These are phyloP conservation scores for Nyctibius grandis DNA, from an alignment of 2,797 vertebrate genomes.

Conservation along the genomic window DNA sequence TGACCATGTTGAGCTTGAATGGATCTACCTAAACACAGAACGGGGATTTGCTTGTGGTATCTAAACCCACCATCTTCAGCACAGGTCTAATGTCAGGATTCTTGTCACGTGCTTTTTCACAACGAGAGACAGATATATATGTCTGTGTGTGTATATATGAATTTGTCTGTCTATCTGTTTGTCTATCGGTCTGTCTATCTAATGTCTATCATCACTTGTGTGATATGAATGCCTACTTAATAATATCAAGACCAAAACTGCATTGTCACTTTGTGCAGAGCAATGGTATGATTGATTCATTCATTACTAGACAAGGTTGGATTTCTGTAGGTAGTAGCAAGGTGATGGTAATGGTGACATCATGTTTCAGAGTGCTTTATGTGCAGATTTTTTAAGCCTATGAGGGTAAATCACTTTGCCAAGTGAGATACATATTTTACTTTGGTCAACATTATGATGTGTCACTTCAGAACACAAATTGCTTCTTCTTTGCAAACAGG, in stretches of 20 bases:
- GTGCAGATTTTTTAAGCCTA: background rate
- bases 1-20: background rate
- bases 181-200: rapidly evolving
- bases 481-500: background rate
- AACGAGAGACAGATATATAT: background rate
- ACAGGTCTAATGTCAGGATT: background rate
- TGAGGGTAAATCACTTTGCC: background rate
- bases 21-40: background rate
- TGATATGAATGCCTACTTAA: background rate
- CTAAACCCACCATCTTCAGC: background rate
- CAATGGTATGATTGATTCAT: background rate
- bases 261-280: background rate
- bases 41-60: background rate
- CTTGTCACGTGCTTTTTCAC: background rate
- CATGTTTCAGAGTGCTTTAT: background rate
- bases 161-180: background rate
- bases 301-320: background rate
- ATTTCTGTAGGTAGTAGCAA: background rate
- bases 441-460: background rate
- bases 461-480: background rate
- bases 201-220: background rate
- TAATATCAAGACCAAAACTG: background rate
- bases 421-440: background rate
- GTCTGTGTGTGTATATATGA: background rate
- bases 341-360: background rate